Percentiles rank a stretch among this genome's conserved stretches.
Conservation (phyloP, 2,113 vertebrate genomes). For the Dipodomys ordii region DNA sequence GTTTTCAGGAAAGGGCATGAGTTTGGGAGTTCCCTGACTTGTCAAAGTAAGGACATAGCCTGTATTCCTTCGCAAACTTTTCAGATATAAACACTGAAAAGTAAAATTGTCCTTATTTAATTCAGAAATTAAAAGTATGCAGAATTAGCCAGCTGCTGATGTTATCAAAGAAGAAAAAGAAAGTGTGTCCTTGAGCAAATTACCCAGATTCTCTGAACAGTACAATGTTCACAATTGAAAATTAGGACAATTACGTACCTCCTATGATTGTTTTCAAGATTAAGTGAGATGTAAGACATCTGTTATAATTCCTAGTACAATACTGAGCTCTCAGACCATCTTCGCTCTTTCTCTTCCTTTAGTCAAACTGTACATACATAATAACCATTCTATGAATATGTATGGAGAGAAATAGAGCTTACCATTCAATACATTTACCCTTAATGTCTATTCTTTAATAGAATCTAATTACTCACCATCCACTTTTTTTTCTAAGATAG, state of each 20-base stretch:
- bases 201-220: conserved; percentile 39
- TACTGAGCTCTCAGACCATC: background rate
- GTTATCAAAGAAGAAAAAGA: background rate
- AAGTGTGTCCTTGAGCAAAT: conserved; percentile 29
- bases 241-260: conserved; percentile 20
- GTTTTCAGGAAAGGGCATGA: background rate
- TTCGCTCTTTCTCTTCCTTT: conserved; percentile 27
- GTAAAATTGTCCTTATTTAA: conserved; percentile 29
- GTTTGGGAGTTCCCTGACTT: background rate
- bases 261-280: conserved; percentile 45
- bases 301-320: conserved; percentile 37
- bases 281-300: conserved; percentile 39
- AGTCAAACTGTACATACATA: background rate
- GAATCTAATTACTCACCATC: conserved; percentile 10
- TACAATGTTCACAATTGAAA: conserved; percentile 50
- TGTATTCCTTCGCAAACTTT: background rate
- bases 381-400: conserved; percentile 36
- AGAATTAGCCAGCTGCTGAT: conserved; percentile 43
- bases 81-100: background rate
- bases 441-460: conserved; percentile 36
- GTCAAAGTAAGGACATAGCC: background rate
- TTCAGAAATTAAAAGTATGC: conserved; percentile 35
- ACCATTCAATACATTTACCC: conserved; percentile 28
- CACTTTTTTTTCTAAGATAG: background rate
- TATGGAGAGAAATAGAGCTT: conserved; percentile 15